phyloP scores from a whole-genome alignment of 2,113 vertebrate genomes.

The Brachionichthys hirsutus region DNA sequence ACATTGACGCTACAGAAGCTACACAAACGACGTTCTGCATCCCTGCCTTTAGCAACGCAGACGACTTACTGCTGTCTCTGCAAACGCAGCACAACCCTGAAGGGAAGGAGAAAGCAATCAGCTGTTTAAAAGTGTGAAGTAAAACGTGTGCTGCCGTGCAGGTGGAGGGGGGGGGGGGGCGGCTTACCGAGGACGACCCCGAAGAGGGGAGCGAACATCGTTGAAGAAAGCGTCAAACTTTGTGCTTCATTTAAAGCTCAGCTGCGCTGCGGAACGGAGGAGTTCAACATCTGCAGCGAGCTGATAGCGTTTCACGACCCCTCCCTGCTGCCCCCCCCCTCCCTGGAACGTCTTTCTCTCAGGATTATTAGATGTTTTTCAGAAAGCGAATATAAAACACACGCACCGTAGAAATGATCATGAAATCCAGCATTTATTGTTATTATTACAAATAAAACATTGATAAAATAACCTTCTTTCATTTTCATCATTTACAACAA shows the following conservation, averaged over 20 bases:
- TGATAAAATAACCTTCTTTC: neutral
- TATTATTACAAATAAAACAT: too few relatives aligned
- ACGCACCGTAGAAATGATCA: neutral
- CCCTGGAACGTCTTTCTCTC: neutral
- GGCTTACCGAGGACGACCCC: constrained; percentile 61
- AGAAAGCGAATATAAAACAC: neutral
- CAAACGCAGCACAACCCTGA: constrained; percentile 47
- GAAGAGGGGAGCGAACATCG: constrained; percentile 44
- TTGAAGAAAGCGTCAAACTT: neutral
- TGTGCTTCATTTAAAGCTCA: neutral
- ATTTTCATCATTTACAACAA: neutral
- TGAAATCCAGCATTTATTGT: too few relatives aligned
- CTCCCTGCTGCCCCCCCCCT: constrained; percentile 26
- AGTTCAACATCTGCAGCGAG: constrained; percentile 42
- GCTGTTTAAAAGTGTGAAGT: neutral
- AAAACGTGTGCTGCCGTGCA: neutral
- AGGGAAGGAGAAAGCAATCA: neutral
- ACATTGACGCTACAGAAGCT: neutral
- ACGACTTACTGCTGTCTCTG: constrained; percentile 51
- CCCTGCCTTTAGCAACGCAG: neutral
- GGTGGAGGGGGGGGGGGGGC: constrained; percentile 1
- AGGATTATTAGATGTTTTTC: too few relatives aligned
- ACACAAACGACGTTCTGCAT: neutral
- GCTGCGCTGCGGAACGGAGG: neutral
- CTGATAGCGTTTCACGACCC: constrained; percentile 58